Conservation (phyloP, 2,797 vertebrate species). For the Salmo trutta region DNA sequence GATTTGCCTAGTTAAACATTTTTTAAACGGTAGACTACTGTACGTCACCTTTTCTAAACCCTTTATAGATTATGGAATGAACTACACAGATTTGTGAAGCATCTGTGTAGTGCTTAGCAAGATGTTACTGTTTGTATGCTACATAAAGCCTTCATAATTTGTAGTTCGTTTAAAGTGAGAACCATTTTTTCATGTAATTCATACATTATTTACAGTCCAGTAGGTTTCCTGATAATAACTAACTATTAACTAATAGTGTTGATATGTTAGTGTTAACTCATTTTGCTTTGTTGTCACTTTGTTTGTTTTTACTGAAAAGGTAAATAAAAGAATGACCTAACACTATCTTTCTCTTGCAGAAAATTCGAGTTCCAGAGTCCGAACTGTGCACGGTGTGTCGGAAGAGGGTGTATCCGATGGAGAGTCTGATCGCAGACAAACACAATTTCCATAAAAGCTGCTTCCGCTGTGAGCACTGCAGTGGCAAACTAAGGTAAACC, state of each 20-base stretch:
- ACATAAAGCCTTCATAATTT: neutral
- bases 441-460: constrained; percentile 97
- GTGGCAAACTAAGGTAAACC: constrained; percentile 89
- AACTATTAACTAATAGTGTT: too few species aligned
- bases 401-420: constrained; percentile 97
- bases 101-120: neutral
- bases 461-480: constrained; percentile 92
- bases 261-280: neutral
- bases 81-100: neutral
- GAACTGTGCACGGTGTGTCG: constrained; percentile 90
- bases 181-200: too few species aligned
- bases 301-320: neutral
- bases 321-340: neutral
- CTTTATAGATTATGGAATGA: neutral
- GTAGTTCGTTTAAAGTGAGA: neutral
- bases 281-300: neutral
- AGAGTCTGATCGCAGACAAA: constrained; percentile 89
- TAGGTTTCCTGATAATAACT: too few species aligned
- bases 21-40: too few species aligned
- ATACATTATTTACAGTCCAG: too few species aligned
- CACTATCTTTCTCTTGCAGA: constrained; percentile 72
- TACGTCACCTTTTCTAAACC: neutral
- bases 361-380: constrained; percentile 87
- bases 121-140: neutral
- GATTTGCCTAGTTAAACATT: too few species aligned